Conservation (phyloP, 2,797 vertebrate genomes). For the Erethizon dorsatum region DNA sequence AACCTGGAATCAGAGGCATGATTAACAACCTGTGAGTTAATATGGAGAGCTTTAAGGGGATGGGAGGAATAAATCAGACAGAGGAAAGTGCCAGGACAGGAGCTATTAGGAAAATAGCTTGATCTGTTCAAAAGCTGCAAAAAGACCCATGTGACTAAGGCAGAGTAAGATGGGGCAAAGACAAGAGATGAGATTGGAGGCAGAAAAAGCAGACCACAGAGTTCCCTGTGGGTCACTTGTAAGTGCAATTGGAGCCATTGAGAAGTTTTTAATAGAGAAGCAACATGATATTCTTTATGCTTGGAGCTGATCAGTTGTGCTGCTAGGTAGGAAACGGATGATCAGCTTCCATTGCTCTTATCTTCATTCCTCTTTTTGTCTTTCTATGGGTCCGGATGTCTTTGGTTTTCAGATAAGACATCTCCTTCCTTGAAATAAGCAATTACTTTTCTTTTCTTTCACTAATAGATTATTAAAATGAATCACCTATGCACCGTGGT, state of each 20-base stretch:
- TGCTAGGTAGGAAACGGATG: background rate
- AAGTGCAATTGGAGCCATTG: background rate
- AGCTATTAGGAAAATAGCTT: background rate
- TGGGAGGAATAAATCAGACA: background rate
- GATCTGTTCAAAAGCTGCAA: background rate
- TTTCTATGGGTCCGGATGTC: background rate
- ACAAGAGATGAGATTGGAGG: background rate
- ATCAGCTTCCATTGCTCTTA: background rate
- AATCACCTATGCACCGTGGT: background rate
- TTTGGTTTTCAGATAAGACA: background rate
- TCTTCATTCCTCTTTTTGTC: background rate
- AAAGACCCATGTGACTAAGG: background rate
- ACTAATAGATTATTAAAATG: background rate
- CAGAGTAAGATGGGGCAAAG: background rate
- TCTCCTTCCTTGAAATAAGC: background rate
- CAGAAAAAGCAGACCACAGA: background rate
- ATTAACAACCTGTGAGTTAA: background rate
- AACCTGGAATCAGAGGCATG: background rate
- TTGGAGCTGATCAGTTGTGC: background rate
- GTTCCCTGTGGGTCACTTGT: background rate
- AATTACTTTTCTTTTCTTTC: background rate
- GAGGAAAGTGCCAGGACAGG: background rate
- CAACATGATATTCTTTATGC: background rate
- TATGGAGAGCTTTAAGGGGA: rapidly evolving
- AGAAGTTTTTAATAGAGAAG: background rate